A percentile compares a stretch with the other conserved stretches of the same genome.
These are phyloP conservation scores for Patella depressa DNA, from an alignment of 2,888 invertebrate genomes.

Conservation along the genomic window DNA sequence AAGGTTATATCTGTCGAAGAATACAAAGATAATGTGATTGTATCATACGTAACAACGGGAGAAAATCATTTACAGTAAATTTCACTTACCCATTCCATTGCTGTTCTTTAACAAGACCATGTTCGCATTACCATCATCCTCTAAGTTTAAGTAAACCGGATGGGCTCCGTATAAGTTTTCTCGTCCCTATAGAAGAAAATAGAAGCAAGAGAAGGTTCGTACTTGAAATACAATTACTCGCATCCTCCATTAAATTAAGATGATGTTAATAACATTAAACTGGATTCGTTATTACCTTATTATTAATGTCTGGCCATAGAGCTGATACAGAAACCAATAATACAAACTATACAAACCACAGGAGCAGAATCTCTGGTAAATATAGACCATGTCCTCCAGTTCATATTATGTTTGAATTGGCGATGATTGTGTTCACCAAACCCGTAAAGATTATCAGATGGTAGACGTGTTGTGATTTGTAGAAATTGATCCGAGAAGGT, in stretches of 20 bases:
- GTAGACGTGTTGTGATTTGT: conserved; percentile 55
- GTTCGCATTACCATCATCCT: conserved; percentile 75
- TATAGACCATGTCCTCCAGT: conserved; percentile 60
- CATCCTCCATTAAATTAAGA: too few species aligned
- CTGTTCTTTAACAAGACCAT: conserved; percentile 82
- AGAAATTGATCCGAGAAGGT: conserved; percentile 56
- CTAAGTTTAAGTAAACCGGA: conserved; percentile 84
- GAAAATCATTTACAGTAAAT: too few species aligned
- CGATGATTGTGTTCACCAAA: conserved; percentile 65
- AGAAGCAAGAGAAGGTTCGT: too few species aligned
- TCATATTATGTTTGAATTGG: conserved; percentile 57
- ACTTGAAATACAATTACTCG: too few species aligned
- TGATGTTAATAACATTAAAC: too few species aligned
- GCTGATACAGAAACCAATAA: background rate
- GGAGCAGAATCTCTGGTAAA: conserved; percentile 61
- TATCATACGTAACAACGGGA: too few species aligned
- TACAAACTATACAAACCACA: conserved; percentile 39
- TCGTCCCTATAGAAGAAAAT: background rate
- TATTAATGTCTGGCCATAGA: too few species aligned
- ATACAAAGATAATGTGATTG: background rate
- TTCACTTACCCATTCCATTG: conserved; percentile 74
- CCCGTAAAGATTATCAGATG: conserved; percentile 56
- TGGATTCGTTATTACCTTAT: too few species aligned
- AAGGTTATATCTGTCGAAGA: conserved; percentile 77
- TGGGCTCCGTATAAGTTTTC: conserved; percentile 84